Conservation (phyloP, 2,113 vertebrate genomes). For the Misgurnus mizolepis region DNA sequence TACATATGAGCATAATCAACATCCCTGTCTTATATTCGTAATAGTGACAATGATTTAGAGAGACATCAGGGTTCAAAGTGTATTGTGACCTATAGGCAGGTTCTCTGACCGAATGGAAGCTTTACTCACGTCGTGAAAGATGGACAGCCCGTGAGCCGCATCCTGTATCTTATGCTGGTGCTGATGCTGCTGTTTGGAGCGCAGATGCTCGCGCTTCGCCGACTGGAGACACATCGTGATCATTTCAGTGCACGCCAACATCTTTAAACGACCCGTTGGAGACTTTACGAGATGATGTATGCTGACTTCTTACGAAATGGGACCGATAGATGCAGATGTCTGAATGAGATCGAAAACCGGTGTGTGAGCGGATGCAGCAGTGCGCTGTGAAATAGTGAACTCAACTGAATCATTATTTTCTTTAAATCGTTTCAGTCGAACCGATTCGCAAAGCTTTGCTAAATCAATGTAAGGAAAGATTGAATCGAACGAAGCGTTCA, state of each 20-base stretch:
- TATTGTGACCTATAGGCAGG: background rate
- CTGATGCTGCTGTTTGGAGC: constrained; percentile 66
- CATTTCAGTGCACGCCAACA: constrained; percentile 80
- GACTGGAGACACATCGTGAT: constrained; percentile 82
- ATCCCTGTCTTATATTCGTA: background rate
- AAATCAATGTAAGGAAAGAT: background rate
- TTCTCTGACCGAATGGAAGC: background rate
- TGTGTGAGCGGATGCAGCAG: background rate
- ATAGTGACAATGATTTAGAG: background rate
- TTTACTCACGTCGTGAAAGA: constrained; percentile 79
- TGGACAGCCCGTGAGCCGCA: constrained; percentile 71
- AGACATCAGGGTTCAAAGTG: constrained; percentile 1
- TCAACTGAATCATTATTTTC: constrained; percentile 54
- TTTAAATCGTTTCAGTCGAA: constrained; percentile 58
- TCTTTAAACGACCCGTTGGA: constrained; percentile 53
- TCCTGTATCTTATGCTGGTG: constrained; percentile 55
- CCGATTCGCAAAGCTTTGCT: background rate
- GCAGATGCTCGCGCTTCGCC: constrained; percentile 76
- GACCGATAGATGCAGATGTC: background rate
- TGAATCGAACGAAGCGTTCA: background rate
- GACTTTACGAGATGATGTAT: background rate
- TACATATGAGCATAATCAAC: background rate
- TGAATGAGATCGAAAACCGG: constrained; percentile 9
- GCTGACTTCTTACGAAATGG: background rate
- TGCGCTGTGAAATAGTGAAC: constrained; percentile 67